Conservation (phyloP, 2,888 invertebrate species). For the Leptothorax acervorum region DNA sequence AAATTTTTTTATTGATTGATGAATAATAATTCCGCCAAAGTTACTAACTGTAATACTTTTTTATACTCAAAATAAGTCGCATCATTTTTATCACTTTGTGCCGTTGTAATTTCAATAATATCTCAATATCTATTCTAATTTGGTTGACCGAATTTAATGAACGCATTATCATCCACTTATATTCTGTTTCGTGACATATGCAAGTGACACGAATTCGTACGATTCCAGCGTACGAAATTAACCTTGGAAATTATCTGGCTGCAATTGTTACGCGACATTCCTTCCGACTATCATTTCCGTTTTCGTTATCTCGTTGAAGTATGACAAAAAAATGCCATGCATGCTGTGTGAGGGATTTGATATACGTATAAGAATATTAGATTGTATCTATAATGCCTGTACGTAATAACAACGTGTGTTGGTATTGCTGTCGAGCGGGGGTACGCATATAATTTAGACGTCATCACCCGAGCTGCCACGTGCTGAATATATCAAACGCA, state of each 20-base stretch:
- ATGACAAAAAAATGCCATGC: not conserved
- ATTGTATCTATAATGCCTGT: not conserved
- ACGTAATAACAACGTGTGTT: not conserved
- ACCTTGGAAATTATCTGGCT: slow-evolving; percentile 36
- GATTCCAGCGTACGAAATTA: not conserved
- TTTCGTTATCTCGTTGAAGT: not conserved
- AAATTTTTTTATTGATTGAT: no score
- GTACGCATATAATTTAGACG: slow-evolving; percentile 8
- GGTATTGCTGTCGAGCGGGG: not conserved
- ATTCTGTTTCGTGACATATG: not conserved
- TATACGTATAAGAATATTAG: not conserved
- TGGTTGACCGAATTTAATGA: no score
- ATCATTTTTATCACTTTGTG: no score
- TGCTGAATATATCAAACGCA: slow-evolving; percentile 16
- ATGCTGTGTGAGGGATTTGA: not conserved
- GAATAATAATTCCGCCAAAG: no score
- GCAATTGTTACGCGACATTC: not conserved
- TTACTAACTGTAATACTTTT: no score
- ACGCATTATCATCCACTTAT: not conserved
- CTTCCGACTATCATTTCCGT: not conserved
- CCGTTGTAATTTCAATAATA: no score
- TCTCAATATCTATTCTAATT: no score
- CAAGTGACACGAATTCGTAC: not conserved
- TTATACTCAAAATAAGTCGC: no score
- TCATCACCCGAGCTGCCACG: not conserved